Base-by-base conservation (phyloP, 2,113 vertebrate genomes). In the Ifrita kowaldi region DNA sequence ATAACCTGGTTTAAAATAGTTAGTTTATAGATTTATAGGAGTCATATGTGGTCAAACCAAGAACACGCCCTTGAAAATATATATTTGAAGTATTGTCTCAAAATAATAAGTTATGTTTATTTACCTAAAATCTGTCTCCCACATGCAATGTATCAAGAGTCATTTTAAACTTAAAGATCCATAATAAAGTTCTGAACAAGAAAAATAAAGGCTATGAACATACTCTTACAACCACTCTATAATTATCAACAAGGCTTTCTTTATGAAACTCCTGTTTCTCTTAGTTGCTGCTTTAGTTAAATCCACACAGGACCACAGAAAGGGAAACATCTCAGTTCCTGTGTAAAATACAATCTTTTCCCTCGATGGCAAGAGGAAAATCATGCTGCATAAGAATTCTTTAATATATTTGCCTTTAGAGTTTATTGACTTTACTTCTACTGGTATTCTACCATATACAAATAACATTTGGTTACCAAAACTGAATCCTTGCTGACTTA, bases 241-340 rank as follows among this genome's bases (percentile, higher is more conserved):
- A 96, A 96, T 96, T 94, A 97, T 78, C 90, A 95, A 96, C 88
- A 95, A 95, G 92, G 87, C 73, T 95, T 96, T 91, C 91, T 95
- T 97, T 96, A 96, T 96, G 95, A 92, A 94, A 78, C 63, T 81
- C 86, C 73, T 91, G 69, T 96, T 97, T 97, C 93, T 96, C 77
- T 97, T 91, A 91, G 81, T 91, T 96, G 71, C 68, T 96, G 89
- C 77, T 83, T 96, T 95, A 92, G 87, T 94, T 96, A 94, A 93
- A 89, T 84, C 91, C 90, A 92, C 89, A 92, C n/a, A 90, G 83
- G 90, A 93, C 65, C 90, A 91, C 78, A 92, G 94, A 97, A 96
- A 97, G 78, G 81, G 92, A 97, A 96, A 97, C 90, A 96, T 78
- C 70, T 90, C 92, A 82, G 86, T 95, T 97, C 94, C 92, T 95